Base-by-base conservation (phyloP, 1,140 invertebrate genomes). In the Drosophila erecta region DNA sequence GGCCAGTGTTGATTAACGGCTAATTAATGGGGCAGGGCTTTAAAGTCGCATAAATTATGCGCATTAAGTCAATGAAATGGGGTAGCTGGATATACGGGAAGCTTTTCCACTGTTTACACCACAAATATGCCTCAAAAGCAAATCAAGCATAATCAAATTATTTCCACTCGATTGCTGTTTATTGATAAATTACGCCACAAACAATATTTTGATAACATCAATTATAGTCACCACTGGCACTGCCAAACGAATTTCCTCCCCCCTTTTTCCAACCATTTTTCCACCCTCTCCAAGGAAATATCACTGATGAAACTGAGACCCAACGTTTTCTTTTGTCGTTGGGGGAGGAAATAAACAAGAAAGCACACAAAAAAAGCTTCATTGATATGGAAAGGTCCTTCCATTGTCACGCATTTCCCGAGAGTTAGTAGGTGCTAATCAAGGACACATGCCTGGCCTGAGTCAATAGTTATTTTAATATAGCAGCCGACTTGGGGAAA, bases 121-220 rank as follows among this genome's bases (percentile, higher is more conserved):
- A 84, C 84, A 87, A 87, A 87, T 87, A 87, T 89, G 83, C 79
- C 83, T 83, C 83, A 74, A 92, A 91, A 84, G 83, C 83, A 91
- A 86, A 90, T 90, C 89, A 91, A 90, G 73, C 81, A 90, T 91
- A 91, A 91, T 91, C 89, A 91, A 91, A 91, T 91, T 91, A 91
- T 86, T 91, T 91, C 76, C 85, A 91, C 89, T 80, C 79, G 90
- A 91, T 86, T 91, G 90, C 69, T 90, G 89, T 91, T 91, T 90
- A 91, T 91, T 91, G 90, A 91, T 91, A 91, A 91, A 91, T 91
- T 91, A 81, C 80, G 86, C 90, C 85, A 90, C 90, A 91, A 87
- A 91, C 81, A 91, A 91, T 91, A 91, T 91, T 91, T 91, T 91
- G 90, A 91, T 91, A 91, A 85, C 84, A 91, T 91, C 89, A 91